These are phyloP conservation scores for Ciconia boyciana DNA, from an alignment of 2,113 vertebrate genomes.

Conservation along the genomic window DNA sequence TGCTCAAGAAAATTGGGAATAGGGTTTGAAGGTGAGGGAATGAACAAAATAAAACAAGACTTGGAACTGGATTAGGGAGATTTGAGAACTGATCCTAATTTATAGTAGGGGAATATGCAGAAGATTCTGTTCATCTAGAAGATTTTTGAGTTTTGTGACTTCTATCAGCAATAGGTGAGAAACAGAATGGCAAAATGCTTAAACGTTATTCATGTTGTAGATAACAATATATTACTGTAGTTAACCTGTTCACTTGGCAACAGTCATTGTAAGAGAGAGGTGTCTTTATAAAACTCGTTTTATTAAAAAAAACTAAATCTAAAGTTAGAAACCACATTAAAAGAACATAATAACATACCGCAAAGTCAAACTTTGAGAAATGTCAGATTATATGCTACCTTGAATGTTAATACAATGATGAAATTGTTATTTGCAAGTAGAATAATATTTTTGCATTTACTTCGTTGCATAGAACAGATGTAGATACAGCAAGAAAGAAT, in stretches of 20 bases:
- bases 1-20: neutral
- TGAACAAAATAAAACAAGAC: neutral
- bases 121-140: neutral
- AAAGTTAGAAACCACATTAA: neutral
- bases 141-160: neutral
- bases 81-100: neutral
- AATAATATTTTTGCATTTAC: neutral
- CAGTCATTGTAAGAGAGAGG: neutral
- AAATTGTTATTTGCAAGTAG: neutral
- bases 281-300: neutral
- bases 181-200: neutral
- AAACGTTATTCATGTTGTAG: fast-evolving
- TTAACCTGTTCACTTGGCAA: neutral
- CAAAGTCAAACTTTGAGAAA: neutral
- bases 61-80: neutral
- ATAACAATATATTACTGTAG: neutral
- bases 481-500: neutral
- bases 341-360: neutral
- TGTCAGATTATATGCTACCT: neutral
- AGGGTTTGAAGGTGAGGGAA: neutral
- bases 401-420: neutral
- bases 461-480: neutral
- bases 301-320: neutral
- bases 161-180: neutral
- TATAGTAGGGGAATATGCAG: neutral